Conservation (phyloP, 2,888 invertebrate genomes). For the Acleris laterana region DNA sequence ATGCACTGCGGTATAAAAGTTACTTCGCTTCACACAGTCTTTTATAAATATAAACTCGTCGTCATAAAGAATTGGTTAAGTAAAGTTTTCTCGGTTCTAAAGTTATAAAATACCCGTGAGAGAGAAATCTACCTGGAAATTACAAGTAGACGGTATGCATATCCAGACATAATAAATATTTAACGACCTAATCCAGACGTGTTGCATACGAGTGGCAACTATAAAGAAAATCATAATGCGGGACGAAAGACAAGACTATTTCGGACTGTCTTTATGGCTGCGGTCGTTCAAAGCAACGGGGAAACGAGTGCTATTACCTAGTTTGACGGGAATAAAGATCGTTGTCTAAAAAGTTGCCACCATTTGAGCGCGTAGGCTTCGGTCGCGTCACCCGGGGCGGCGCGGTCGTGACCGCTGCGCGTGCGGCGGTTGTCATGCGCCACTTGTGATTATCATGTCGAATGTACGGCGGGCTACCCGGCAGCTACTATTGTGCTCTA, state of each 20-base stretch:
- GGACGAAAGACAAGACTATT: constrained; percentile 37
- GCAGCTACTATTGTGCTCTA: constrained; percentile 12
- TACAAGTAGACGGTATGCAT: constrained; percentile 30
- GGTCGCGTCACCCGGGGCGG: constrained; percentile 63
- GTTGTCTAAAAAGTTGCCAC: constrained; percentile 59
- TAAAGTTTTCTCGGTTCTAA: constrained; percentile 12
- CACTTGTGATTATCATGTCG: constrained; percentile 77
- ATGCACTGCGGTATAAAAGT: constrained; percentile 1
- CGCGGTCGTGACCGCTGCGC: constrained; percentile 73
- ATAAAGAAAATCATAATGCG: constrained; percentile 37
- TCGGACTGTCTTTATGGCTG: constrained; percentile 37
- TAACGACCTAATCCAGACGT: constrained; percentile 36
- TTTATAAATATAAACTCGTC: constrained; percentile 1
- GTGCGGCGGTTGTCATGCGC: constrained; percentile 76
- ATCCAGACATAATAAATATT: constrained; percentile 36
- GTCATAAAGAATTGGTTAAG: constrained; percentile 10
- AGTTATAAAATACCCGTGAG: constrained; percentile 32
- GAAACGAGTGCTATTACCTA: constrained; percentile 64
- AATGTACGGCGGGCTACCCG: constrained; percentile 44
- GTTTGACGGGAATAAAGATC: constrained; percentile 60
- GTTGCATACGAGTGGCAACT: constrained; percentile 28
- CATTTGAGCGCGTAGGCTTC: constrained; percentile 48
- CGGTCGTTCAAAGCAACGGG: constrained; percentile 44
- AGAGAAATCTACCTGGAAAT: constrained; percentile 18
- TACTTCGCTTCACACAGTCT: constrained; percentile 8